These are phyloP conservation scores for Pelusios castaneus DNA, from an alignment of 2,113 vertebrate species.

Conservation along the genomic window DNA sequence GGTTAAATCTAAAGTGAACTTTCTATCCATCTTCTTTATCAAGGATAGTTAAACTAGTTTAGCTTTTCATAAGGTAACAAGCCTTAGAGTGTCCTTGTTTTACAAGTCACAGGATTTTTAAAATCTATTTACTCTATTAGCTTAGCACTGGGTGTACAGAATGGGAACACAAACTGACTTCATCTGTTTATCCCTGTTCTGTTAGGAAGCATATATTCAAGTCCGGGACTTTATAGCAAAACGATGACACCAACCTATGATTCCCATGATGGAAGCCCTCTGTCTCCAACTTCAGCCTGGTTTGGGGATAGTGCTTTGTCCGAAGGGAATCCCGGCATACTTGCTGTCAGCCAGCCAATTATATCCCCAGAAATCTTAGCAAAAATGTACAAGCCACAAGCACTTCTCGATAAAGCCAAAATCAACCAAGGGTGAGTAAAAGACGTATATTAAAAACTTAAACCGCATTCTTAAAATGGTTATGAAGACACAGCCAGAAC, in stretches of 20 bases:
- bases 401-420: constrained; percentile 97
- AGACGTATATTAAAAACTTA: background rate
- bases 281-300: constrained; percentile 97
- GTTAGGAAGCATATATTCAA: constrained; percentile 97
- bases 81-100: background rate
- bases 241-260: constrained; percentile 99
- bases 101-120: constrained; percentile 3
- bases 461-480: fast-evolving
- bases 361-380: constrained; percentile 94
- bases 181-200: constrained; percentile 42
- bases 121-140: background rate
- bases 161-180: background rate
- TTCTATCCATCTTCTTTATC: constrained; percentile 33
- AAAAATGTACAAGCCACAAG: constrained; percentile 97
- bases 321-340: constrained; percentile 97
- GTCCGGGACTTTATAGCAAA: constrained; percentile 97
- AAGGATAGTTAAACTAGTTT: constrained; percentile 19
- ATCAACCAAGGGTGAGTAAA: constrained; percentile 96
- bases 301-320: constrained; percentile 98
- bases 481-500: fast-evolving
- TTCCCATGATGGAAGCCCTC: constrained; percentile 94
- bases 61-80: constrained; percentile 43
- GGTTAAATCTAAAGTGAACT: constrained; percentile 51
- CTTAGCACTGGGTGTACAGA: background rate
- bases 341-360: constrained; percentile 96